These are phyloP conservation scores for Laterallus jamaicensis DNA, from an alignment of 2,113 vertebrate species.

Conservation along the genomic window DNA sequence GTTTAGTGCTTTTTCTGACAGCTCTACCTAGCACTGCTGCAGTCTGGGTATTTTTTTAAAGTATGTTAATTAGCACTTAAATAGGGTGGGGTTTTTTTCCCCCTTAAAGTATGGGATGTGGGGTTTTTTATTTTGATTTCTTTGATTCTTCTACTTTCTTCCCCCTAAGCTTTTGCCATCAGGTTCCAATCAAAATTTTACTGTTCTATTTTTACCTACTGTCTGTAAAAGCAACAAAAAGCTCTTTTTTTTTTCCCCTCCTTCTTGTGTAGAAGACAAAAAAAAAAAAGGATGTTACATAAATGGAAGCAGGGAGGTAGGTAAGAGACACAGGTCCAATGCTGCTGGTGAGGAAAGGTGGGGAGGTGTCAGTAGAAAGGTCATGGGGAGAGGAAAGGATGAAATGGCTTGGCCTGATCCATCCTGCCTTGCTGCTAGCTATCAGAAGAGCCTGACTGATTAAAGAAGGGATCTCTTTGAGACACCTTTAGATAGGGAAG, in stretches of 20 bases:
- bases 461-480: not conserved
- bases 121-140: constrained; percentile 50
- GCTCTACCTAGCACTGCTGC: constrained; percentile 54
- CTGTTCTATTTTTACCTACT: constrained; percentile 62
- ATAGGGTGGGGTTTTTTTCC: not conserved
- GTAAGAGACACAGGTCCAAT: not conserved
- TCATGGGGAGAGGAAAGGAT: not conserved
- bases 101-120: constrained; percentile 22
- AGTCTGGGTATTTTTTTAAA: constrained; percentile 61
- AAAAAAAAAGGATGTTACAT: constrained; percentile 10
- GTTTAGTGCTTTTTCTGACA: constrained; percentile 68
- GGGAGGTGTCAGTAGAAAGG: not conserved
- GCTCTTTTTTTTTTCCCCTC: not conserved
- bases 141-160: constrained; percentile 57
- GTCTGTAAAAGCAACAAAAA: constrained; percentile 56
- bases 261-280: not conserved
- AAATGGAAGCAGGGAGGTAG: constrained; percentile 34
- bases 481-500: not conserved
- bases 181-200: constrained; percentile 56
- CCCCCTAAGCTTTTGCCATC: constrained; percentile 39
- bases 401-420: not conserved
- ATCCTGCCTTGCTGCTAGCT: not conserved
- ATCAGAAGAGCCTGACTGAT: not conserved
- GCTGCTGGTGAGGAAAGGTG: not conserved
- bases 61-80: constrained; percentile 68